Percentiles rank a stretch among this genome's conserved stretches.
phyloP scores from a whole-genome alignment of 2,113 vertebrate species.

The Zapus hudsonius region DNA sequence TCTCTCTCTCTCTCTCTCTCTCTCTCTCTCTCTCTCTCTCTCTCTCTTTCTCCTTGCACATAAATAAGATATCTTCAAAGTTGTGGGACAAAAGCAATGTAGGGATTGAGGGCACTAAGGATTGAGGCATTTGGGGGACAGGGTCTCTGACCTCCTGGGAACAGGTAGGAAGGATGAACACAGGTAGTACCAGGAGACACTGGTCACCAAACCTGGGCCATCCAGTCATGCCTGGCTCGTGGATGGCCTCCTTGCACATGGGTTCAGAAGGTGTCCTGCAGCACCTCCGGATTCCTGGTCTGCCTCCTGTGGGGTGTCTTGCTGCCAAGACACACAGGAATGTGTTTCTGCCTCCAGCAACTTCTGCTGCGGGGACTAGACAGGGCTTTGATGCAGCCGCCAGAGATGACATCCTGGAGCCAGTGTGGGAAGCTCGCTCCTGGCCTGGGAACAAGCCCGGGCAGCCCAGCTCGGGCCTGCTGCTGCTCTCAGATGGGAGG shows the following conservation, averaged over 20 bases:
- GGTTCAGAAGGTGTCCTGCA: background rate
- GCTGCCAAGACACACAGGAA: slow-evolving; percentile 1
- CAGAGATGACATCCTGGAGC: background rate
- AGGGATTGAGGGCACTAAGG: no score
- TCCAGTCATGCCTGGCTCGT: accelerated
- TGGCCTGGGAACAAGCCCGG: background rate
- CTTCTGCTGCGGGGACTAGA: background rate
- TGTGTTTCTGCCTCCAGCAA: background rate
- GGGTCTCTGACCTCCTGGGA: accelerated
- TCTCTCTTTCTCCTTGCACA: no score
- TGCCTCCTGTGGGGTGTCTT: background rate
- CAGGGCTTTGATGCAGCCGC: slow-evolving; percentile 17
- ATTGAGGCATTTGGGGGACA: accelerated
- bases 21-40: no score
- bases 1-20: no score
- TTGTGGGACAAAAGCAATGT: no score
- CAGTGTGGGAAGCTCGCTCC: background rate
- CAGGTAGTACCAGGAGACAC: background rate
- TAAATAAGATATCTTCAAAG: no score
- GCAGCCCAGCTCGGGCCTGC: background rate
- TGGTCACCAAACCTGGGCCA: background rate
- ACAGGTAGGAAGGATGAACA: background rate
- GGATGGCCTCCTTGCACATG: accelerated
- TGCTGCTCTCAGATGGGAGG: background rate
- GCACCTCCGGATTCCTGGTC: background rate